Evolutionary conservation across 2,888 invertebrate genomes (phyloP).

Genomic region (Tortricodes alternella): DNA sequence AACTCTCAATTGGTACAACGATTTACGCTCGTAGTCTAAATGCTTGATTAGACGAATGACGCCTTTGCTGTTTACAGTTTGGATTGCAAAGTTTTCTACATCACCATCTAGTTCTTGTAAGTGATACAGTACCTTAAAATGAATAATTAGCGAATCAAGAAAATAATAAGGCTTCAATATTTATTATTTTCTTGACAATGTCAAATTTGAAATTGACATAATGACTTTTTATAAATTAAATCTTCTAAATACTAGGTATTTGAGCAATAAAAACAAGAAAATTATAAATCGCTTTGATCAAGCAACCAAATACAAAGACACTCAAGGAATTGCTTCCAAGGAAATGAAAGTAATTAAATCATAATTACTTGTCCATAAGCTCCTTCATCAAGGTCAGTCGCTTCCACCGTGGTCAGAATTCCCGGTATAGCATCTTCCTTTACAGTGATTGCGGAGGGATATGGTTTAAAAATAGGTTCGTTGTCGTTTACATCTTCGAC

Average conservation of each 20-base stretch:
- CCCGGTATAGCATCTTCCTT: slow-evolving; percentile 91
- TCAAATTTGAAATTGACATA: too few relatives aligned
- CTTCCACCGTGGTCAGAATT: slow-evolving; percentile 90
- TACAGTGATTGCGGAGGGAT: slow-evolving; percentile 91
- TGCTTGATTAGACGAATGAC: slow-evolving; percentile 88
- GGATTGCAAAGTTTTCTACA: slow-evolving; percentile 88
- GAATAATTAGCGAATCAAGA: too few relatives aligned
- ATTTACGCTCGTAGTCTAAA: slow-evolving; percentile 94
- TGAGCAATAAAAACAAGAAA: too few relatives aligned
- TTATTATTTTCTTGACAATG: too few relatives aligned
- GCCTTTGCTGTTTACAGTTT: slow-evolving; percentile 93
- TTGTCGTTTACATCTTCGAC: slow-evolving; percentile 97
- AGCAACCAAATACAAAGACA: too few relatives aligned
- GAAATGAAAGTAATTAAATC: too few relatives aligned
- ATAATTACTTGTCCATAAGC: slow-evolving; percentile 94
- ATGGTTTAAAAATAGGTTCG: slow-evolving; percentile 92
- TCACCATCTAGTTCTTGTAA: slow-evolving; percentile 92
- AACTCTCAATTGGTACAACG: slow-evolving; percentile 91
- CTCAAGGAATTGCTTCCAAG: too few relatives aligned
- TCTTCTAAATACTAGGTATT: too few relatives aligned
- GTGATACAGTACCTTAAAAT: slow-evolving; percentile 89
- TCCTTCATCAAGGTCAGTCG: slow-evolving; percentile 94
- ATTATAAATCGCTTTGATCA: too few relatives aligned
- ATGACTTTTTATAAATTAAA: too few relatives aligned
- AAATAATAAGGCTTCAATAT: too few relatives aligned